These are phyloP conservation scores for Solenodon paradoxus DNA, from an alignment of 2,113 vertebrate genomes.

Conservation along the genomic window DNA sequence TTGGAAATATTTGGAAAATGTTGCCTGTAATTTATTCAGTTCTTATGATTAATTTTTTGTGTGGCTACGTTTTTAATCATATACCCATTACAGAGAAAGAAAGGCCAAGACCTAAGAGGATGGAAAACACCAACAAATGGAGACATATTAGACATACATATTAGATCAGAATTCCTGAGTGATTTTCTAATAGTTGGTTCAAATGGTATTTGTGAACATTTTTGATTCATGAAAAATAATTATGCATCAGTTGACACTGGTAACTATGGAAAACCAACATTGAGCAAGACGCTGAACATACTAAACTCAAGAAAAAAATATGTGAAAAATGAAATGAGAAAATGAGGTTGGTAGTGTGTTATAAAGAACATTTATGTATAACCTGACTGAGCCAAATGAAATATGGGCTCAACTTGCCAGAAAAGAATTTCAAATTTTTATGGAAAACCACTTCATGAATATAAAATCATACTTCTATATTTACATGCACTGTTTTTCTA, in stretches of 20 bases:
- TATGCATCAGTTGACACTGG: neutral
- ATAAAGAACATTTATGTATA: neutral
- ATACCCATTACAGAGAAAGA: neutral
- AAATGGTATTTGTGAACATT: neutral
- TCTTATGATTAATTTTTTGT: neutral
- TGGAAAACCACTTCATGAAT: neutral
- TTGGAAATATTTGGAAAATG: neutral
- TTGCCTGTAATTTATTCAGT: neutral
- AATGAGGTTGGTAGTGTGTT: neutral
- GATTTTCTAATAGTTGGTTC: neutral
- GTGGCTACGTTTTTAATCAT: neutral
- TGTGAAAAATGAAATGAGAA: conserved; percentile 29
- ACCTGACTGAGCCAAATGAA: neutral
- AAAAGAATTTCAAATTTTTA: conserved; percentile 31
- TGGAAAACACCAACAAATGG: neutral
- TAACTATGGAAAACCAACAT: neutral
- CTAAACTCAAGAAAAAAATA: conserved; percentile 3
- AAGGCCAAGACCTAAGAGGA: neutral
- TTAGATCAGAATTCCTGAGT: neutral
- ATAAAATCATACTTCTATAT: neutral
- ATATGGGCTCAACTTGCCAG: neutral
- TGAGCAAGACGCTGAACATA: neutral
- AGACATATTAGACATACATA: too few species aligned
- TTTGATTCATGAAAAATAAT: neutral
- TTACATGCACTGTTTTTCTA: conserved; percentile 3